Conservation (phyloP, 2,113 vertebrate species). For the Eptesicus fuscus region DNA sequence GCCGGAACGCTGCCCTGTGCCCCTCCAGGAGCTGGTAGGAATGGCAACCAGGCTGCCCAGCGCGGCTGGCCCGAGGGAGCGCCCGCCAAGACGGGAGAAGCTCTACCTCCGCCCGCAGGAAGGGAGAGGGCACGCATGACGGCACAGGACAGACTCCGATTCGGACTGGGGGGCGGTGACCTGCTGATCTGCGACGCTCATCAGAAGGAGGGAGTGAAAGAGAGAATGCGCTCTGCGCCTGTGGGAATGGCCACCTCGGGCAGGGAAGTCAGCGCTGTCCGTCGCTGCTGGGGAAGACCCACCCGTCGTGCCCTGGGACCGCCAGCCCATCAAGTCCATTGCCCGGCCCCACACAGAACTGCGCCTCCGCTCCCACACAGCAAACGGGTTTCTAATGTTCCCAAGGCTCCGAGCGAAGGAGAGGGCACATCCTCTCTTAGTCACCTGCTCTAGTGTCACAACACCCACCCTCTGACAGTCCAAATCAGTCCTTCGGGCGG, state of each 20-base stretch:
- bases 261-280: no score
- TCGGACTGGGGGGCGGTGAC: neutral
- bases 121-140: neutral
- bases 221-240: neutral
- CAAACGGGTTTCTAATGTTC: conserved; percentile 30
- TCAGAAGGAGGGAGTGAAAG: neutral
- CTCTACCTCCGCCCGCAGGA: neutral
- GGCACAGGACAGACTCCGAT: neutral
- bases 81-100: fast-evolving
- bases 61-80: neutral
- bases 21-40: conserved; percentile 27
- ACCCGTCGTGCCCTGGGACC: neutral
- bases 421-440: conserved; percentile 26
- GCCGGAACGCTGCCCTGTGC: conserved; percentile 47
- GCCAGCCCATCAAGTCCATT: neutral
- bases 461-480: neutral
- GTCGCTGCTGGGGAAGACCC: neutral
- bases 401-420: neutral
- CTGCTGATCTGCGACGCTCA: neutral
- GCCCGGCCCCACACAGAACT: neutral
- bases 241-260: neutral
- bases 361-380: conserved; percentile 32
- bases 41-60: neutral
- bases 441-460: conserved; percentile 37
- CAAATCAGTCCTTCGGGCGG: neutral